Conservation (phyloP, 37 sponge, comb jelly and placozoan genomes). For the Dysidea cf. avara region DNA sequence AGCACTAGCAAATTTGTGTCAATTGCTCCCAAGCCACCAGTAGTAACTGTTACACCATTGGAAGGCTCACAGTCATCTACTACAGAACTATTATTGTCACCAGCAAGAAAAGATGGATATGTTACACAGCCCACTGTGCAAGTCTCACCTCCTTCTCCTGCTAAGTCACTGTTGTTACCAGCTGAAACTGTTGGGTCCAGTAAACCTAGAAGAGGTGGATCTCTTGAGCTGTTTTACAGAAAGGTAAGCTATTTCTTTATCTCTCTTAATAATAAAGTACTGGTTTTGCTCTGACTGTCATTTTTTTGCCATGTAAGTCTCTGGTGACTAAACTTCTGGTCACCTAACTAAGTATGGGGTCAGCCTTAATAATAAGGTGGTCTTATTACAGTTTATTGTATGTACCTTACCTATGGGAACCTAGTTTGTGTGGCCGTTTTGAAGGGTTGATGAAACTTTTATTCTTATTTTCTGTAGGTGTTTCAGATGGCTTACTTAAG, state of each 20-base stretch:
- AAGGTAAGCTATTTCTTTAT: conserved; percentile 62
- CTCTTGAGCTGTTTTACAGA: conserved; percentile 80
- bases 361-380: too few species aligned
- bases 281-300: too few species aligned
- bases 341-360: conserved; percentile 12
- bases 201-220: conserved; percentile 62
- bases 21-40: conserved; percentile 54
- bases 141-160: too few species aligned
- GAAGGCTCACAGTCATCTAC: neutral
- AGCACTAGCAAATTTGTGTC: conserved; percentile 10
- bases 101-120: too few species aligned
- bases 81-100: neutral
- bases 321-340: neutral
- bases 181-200: neutral
- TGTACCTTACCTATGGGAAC: too few species aligned
- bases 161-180: too few species aligned
- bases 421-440: too few species aligned
- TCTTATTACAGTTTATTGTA: too few species aligned
- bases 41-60: conserved; percentile 9
- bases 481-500: conserved; percentile 71
- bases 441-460: too few species aligned
- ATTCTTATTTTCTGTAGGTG: conserved; percentile 38
- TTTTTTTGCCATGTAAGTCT: too few species aligned
- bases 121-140: too few species aligned
- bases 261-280: too few species aligned